phyloP scores from a whole-genome alignment of 2,888 invertebrate species.

The Torymus tubicola region DNA sequence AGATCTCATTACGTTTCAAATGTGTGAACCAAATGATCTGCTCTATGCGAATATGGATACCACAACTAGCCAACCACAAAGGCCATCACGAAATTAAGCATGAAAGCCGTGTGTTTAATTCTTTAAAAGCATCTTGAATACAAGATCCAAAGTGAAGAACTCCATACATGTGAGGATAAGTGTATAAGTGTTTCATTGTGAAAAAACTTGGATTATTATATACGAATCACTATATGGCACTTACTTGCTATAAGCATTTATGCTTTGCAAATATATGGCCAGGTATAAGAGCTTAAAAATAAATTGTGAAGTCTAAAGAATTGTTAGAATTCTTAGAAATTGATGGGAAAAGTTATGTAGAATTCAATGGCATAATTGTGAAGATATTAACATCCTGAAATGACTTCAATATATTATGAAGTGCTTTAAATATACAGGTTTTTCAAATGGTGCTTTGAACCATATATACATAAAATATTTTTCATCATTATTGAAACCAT shows the following conservation, averaged over 20 bases:
- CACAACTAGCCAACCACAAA: slow-evolving; percentile 64
- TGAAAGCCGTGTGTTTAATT: background rate
- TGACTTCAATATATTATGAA: background rate
- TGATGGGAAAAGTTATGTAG: too few relatives aligned
- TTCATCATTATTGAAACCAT: background rate
- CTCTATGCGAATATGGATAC: slow-evolving; percentile 68
- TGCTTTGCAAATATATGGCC: too few relatives aligned
- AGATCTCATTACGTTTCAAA: slow-evolving; percentile 69
- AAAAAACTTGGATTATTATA: slow-evolving; percentile 15
- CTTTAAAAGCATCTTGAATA: background rate
- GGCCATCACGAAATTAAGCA: slow-evolving; percentile 62
- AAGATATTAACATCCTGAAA: background rate
- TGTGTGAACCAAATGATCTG: slow-evolving; percentile 69
- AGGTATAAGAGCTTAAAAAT: too few relatives aligned
- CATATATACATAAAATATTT: background rate
- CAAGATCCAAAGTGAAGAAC: background rate
- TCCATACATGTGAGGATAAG: background rate
- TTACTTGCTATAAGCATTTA: too few relatives aligned
- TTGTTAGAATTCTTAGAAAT: too few relatives aligned
- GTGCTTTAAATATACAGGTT: slow-evolving; percentile 1
- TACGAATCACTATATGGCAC: background rate
- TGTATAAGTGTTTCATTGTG: slow-evolving; percentile 9
- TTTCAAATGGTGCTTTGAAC: slow-evolving; percentile 36
- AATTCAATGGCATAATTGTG: background rate
- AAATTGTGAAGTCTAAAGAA: too few relatives aligned